These are phyloP conservation scores for Planococcus citri DNA, from an alignment of 1,140 invertebrate genomes.

Conservation along the genomic window DNA sequence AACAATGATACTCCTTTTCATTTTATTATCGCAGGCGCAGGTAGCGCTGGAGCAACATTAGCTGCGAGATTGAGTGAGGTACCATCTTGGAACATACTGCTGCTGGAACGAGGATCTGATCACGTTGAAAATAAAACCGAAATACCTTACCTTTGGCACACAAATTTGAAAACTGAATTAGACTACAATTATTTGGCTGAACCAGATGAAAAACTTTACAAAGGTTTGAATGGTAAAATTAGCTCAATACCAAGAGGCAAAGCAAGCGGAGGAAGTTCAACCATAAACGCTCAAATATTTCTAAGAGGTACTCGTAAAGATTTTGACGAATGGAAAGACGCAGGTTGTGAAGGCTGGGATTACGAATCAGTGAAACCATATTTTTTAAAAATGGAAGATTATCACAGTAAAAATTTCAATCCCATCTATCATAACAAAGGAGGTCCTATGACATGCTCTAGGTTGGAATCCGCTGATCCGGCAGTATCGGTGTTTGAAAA, in stretches of 20 bases:
- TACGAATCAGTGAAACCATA: conserved; percentile 56
- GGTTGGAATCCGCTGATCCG: conserved; percentile 45
- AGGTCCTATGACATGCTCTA: conserved; percentile 53
- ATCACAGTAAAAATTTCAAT: conserved; percentile 32
- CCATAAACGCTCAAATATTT: conserved; percentile 51
- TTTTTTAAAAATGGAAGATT: conserved; percentile 66
- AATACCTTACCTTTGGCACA: conserved; percentile 10
- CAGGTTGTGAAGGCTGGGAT: conserved; percentile 38
- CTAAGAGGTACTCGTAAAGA: conserved; percentile 43
- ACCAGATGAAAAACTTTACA: neutral
- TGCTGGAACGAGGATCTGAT: conserved; percentile 45
- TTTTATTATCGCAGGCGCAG: conserved; percentile 39
- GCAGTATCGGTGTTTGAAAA: conserved; percentile 39
- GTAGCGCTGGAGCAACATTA: conserved; percentile 41
- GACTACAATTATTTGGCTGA: neutral
- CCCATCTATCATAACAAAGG: conserved; percentile 48
- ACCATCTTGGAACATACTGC: conserved; percentile 41
- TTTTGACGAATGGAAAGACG: conserved; percentile 43
- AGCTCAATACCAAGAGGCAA: conserved; percentile 32
- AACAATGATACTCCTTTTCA: conserved; percentile 34
- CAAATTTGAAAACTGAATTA: neutral
- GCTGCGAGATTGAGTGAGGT: conserved; percentile 43
- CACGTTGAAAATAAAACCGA: conserved; percentile 40
- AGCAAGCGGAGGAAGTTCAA: conserved; percentile 48
- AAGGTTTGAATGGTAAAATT: conserved; percentile 24